Evolutionary conservation across 2,113 vertebrate genomes (phyloP), one percentile per base, ranked within the genome.

Genomic region (Uria lomvia): DNA sequence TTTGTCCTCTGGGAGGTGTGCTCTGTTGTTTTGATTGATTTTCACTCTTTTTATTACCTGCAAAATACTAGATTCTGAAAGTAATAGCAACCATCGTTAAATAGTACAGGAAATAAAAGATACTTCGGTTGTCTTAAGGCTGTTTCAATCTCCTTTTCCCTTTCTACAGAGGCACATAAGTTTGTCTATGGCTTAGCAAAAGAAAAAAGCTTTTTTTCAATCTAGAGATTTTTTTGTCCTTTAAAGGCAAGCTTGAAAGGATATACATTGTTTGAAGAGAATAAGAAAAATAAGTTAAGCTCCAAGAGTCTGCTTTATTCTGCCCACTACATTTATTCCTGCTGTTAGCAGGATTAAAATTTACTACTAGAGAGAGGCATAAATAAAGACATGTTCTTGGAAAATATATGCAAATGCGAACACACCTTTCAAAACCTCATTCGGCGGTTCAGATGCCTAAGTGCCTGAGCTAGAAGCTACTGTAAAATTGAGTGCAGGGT

Each of bases 21-120:
- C 82, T 96, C 93, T 88, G 92, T 97, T 98, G 96, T 96, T 97
- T 95, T 97, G 97, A 97, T 97, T 97, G 96, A 97, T 98, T 97
- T 97, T 97, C 96, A 83, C 95, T 95, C 92, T 95, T 97, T 97
- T 97, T 97, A 97, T 97, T 97, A 97, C 96, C 97, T 93, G 92
- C 91, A 97, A 96, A 97, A 96, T 96, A 97, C 90, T 88, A 90
- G 91, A 95, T 97, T 97, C 97, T 96, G 93, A 94, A 96, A 97
- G 95, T 96, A 97, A 98, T 95, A 96, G 97, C 90, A 96, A 95
- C 94, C 93, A 80, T 93, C 53, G 68, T 96, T 96, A 97, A 97
- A 96, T 88, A 96, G 91, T 40, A 93, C 88, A 93, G 91, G 93
- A 96, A 97, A 97, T 96, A 97, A 97, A 96, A 97, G 95, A 94